Evolutionary conservation across 2,888 invertebrate genomes (phyloP).

Genomic region (Meteorus cinctellus): DNA sequence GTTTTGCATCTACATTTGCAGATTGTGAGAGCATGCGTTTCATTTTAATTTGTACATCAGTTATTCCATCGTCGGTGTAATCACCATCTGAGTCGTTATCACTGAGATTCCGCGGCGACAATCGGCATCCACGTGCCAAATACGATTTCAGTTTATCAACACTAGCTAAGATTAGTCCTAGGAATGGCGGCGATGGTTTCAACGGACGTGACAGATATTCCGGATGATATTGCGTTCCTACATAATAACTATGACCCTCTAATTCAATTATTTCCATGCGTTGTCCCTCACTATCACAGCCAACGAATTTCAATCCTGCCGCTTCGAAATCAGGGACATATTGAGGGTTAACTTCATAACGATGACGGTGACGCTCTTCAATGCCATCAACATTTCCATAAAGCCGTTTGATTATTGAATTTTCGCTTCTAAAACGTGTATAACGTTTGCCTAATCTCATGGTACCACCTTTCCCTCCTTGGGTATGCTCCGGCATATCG

Average conservation of each 20-base stretch:
- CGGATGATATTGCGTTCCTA: conserved; percentile 98
- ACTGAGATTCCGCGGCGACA: conserved; percentile 84
- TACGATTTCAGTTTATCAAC: conserved; percentile 85
- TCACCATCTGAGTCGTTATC: conserved; percentile 81
- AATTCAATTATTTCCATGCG: conserved; percentile 97
- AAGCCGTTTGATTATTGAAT: conserved; percentile 78
- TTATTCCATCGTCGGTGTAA: conserved; percentile 4
- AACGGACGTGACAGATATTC: conserved; percentile 95
- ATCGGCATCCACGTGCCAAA: conserved; percentile 82
- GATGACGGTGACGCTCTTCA: conserved; percentile 96
- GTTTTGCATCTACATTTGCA: neutral
- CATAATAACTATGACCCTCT: conserved; percentile 91
- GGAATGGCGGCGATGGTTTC: conserved; percentile 94
- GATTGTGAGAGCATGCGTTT: neutral
- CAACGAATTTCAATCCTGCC: conserved; percentile 92
- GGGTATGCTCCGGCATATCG: conserved; percentile 99
- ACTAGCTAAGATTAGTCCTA: conserved; percentile 94
- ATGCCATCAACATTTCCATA: conserved; percentile 86
- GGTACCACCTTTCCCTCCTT: conserved; percentile 95
- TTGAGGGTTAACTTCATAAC: conserved; percentile 97
- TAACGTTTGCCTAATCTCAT: conserved; percentile 97
- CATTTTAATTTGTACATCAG: neutral
- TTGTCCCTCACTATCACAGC: conserved; percentile 84
- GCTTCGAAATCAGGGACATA: conserved; percentile 86
- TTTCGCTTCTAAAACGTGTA: conserved; percentile 83